Evolutionary conservation across 2,888 invertebrate genomes (phyloP), one percentile per base, ranked within the genome.

Genomic region (Poecilobothrus nobilitatus): DNA sequence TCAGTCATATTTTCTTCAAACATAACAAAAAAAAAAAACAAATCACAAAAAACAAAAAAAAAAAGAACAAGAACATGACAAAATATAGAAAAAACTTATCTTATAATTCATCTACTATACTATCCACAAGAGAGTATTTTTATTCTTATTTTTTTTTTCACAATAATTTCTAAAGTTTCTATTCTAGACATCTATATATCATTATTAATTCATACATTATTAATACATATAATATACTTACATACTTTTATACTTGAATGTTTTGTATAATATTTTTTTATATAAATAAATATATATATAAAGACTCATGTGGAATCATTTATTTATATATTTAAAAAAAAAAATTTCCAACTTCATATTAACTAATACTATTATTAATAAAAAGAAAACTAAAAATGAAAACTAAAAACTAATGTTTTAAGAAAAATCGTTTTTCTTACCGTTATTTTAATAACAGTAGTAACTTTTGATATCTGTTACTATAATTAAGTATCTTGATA

Each of bases 141-240:
- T 44, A 15, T 18, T 53, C 18, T 18, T 53, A 3, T 18, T 18
- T 53, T 53, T 18, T n/a, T 53, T 53, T 53, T 18, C 18, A 41
- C 15, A 15, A 41, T 41, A 41, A 12, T 27, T 37, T 37, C 37
- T 53, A 12, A 53, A 53, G 18, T 53, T 53, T 41, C 15, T 6
- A 53, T 53, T 53, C 53, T 53, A 53, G 53, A 53, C 53, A 53
- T 18, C 15, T n/a, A 53, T 53, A 53, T 53, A 53, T 53, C 53
- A 53, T 53, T 53, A 53, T 53, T 53, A 53, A 12, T 53, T 15
- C 53, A 53, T 18, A 53, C 53, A 53, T 15, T 41, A 41, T 41
- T 41, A 9, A 53, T 53, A 18, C 53, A 18, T 53, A 53, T 53
- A 44, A 6, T 53, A 41, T 41, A 41, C 15, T 12, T 41, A 41